A percentile compares a stretch with the other conserved stretches of the same genome.
Conservation (phyloP, 2,797 vertebrate species). For the Pteronotus mesoamericanus region DNA sequence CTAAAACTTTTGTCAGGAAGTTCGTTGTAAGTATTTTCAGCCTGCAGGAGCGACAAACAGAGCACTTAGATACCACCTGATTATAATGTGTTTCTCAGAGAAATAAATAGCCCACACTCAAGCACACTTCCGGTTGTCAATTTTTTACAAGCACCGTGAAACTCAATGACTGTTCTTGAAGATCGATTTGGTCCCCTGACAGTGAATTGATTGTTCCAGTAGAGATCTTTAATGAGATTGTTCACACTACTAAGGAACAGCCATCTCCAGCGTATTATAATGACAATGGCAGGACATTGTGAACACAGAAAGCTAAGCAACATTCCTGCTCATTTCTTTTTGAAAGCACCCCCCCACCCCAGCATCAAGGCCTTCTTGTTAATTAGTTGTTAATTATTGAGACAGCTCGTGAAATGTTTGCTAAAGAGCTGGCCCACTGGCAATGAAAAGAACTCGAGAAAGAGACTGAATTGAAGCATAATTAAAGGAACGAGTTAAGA, state of each 20-base stretch:
- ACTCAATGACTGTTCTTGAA: conserved; percentile 7
- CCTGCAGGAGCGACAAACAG: not conserved
- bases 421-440: conserved; percentile 57
- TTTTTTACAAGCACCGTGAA: conserved; percentile 28
- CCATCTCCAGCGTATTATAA: conserved; percentile 37
- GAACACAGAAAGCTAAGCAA: conserved; percentile 50
- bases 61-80: not conserved
- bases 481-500: conserved; percentile 15
- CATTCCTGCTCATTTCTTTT: conserved; percentile 58
- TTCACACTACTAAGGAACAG: conserved; percentile 13
- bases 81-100: not conserved
- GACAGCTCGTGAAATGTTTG: conserved; percentile 62
- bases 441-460: conserved; percentile 45
- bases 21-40: not conserved
- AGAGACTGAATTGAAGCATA: conserved; percentile 3
- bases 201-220: conserved; percentile 62
- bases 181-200: conserved; percentile 49
- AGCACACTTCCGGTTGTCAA: conserved; percentile 29
- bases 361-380: conserved; percentile 64
- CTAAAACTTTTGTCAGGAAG: not conserved
- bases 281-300: not conserved
- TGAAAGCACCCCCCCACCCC: conserved; percentile 35
- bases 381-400: conserved; percentile 72
- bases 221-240: conserved; percentile 68
- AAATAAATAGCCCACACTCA: conserved; percentile 19